Conservation (phyloP, 2,113 vertebrate genomes). For the Ramphastos sulfuratus region DNA sequence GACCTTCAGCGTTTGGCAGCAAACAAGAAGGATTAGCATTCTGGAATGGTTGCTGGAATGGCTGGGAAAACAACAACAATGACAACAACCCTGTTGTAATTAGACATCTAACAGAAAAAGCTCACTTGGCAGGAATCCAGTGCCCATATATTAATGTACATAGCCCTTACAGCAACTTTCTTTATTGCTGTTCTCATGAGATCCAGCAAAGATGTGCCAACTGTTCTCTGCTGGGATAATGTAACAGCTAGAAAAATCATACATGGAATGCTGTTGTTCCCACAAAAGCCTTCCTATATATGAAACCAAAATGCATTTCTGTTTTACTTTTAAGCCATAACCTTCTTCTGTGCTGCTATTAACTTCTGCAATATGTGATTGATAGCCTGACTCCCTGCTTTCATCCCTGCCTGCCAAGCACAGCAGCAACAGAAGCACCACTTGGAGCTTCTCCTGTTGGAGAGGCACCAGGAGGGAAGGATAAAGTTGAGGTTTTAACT, state of each 20-base stretch:
- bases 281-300: background rate
- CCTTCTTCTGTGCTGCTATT: background rate
- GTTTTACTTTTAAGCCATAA: background rate
- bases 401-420: background rate
- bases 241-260: background rate
- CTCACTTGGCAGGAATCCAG: conserved; percentile 36
- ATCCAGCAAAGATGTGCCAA: conserved; percentile 4
- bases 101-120: conserved; percentile 40
- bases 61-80: conserved; percentile 26
- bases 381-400: background rate
- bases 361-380: background rate
- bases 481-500: background rate
- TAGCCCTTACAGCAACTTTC: conserved; percentile 40
- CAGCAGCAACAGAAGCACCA: background rate
- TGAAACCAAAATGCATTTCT: background rate
- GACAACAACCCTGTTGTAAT: background rate
- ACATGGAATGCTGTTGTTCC: background rate
- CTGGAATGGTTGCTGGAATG: conserved; percentile 9
- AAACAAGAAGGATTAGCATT: conserved; percentile 42
- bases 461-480: background rate
- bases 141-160: conserved; percentile 53
- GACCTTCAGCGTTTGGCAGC: conserved; percentile 7
- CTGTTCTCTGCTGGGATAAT: conserved; percentile 7
- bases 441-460: background rate
- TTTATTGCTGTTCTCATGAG: conserved; percentile 34